Base-by-base conservation (phyloP, 2,797 vertebrate species). In the Anguilla obscura region DNA sequence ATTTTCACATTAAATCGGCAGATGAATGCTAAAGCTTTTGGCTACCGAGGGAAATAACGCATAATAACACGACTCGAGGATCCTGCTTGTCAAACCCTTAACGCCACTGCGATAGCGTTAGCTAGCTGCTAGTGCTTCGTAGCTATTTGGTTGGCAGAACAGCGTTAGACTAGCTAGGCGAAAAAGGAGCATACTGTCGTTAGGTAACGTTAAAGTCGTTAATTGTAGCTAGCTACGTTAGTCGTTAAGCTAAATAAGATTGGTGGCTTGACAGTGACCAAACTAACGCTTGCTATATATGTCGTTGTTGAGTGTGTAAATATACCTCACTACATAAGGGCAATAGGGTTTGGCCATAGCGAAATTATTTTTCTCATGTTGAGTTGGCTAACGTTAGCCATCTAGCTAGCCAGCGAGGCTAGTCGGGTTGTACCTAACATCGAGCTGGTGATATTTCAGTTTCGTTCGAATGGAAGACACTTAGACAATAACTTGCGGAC, bases 21-120 rank as follows among this genome's bases (percentile, higher is more conserved):
- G 27, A 40, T 18, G 18, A 60, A 24, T 63, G 58, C 21, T 18
- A 63, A 63, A 63, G 58, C 58, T 63, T 63, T 63, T 24, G 18
- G 21, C 16, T 24, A 24, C 58, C 58, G 21, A 24, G 58, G 16
- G 16, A 30, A 33, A 16, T 60, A 36, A 33, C 66, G 27, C 27
- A 27, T 71, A 71, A 10, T 71, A 33, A 71, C 58, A 63, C 58
- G 66, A 40, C 74, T 76, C 33, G 33, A 36, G 74, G 33, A 4
- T 40, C 74, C 16, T 76, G 30, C 36, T 76, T 76, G 74, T 36
- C 74, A 76, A 76, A 76, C 27, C 74, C 33, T 76, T 71, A 40
- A 27, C 9, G 74, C 12, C 18, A 18, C n/a, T 33, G 4, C 24
- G 27, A 27, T 76, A 71, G 8, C 66, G 66, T 71, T 71, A 27